Evolutionary conservation across 2,113 vertebrate species (phyloP).

Genomic region (Scopus umbretta): DNA sequence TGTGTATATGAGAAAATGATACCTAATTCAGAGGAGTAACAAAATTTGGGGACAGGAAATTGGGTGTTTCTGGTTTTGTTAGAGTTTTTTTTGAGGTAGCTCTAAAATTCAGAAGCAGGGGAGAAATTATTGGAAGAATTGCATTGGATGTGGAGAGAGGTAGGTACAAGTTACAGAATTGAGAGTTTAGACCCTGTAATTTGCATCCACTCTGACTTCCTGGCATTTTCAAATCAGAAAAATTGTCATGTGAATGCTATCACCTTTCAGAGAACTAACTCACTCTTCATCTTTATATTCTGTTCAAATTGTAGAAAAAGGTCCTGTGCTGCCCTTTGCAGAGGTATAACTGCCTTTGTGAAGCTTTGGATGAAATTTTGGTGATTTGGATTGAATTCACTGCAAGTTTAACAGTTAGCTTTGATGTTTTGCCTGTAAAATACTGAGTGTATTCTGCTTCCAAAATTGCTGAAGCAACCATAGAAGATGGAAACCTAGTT

Average conservation of each 20-base stretch:
- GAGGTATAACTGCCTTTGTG: background rate
- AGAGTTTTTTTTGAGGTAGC: background rate
- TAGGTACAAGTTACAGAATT: background rate
- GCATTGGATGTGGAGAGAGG: background rate
- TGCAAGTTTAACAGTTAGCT: background rate
- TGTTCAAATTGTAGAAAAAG: background rate
- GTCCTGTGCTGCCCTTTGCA: background rate
- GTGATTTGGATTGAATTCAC: background rate
- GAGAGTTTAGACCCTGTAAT: background rate
- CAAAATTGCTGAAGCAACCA: background rate
- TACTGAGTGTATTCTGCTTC: background rate
- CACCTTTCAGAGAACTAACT: background rate
- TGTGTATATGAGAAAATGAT: background rate
- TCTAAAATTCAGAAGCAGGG: background rate
- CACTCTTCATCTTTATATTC: background rate
- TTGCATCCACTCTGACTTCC: background rate
- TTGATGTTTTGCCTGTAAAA: background rate
- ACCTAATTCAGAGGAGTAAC: background rate
- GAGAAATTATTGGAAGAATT: background rate
- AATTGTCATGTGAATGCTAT: background rate
- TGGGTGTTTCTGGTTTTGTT: background rate
- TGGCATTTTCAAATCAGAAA: background rate
- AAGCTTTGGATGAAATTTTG: background rate
- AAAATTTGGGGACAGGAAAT: background rate
- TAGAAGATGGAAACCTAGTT: background rate